These are phyloP conservation scores for Sebastes diploproa DNA, from an alignment of 2,797 vertebrate genomes.

Conservation along the genomic window DNA sequence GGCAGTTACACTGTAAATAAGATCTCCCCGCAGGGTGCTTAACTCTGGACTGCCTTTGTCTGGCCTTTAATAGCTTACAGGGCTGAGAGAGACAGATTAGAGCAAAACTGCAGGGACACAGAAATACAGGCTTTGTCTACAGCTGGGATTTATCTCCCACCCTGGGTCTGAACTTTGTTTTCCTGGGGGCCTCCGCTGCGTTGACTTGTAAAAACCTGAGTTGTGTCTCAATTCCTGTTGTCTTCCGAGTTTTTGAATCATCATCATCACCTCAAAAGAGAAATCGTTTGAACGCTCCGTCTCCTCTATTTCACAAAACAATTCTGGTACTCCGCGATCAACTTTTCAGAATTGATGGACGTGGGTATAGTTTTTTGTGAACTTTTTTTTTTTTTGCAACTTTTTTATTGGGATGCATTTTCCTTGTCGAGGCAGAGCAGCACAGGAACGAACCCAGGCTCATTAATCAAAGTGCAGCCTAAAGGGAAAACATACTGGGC, in stretches of 20 bases:
- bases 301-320: background rate
- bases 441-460: constrained; percentile 48
- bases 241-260: constrained; percentile 30
- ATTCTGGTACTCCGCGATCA: background rate
- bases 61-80: constrained; percentile 78
- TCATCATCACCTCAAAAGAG: constrained; percentile 46
- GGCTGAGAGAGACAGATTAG: constrained; percentile 78
- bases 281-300: background rate
- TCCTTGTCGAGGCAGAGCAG: constrained; percentile 36
- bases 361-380: constrained; percentile 31
- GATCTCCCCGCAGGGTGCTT: constrained; percentile 80
- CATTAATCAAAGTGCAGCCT: constrained; percentile 78
- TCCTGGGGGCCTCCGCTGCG: constrained; percentile 54
- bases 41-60: constrained; percentile 75
- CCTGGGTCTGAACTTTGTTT: constrained; percentile 71
- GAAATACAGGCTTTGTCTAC: constrained; percentile 75
- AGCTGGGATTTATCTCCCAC: constrained; percentile 71
- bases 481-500: constrained; percentile 74
- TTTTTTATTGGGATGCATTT: constrained; percentile 56
- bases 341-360: constrained; percentile 46
- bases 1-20: constrained; percentile 82
- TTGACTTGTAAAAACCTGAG: constrained; percentile 57
- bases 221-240: constrained; percentile 36
- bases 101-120: constrained; percentile 71
- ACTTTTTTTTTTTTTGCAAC: constrained; percentile 56